Evolutionary conservation across 2,797 vertebrate species (phyloP), one percentile per base, ranked within the genome.

Genomic region (Urocyon cinereoargenteus): DNA sequence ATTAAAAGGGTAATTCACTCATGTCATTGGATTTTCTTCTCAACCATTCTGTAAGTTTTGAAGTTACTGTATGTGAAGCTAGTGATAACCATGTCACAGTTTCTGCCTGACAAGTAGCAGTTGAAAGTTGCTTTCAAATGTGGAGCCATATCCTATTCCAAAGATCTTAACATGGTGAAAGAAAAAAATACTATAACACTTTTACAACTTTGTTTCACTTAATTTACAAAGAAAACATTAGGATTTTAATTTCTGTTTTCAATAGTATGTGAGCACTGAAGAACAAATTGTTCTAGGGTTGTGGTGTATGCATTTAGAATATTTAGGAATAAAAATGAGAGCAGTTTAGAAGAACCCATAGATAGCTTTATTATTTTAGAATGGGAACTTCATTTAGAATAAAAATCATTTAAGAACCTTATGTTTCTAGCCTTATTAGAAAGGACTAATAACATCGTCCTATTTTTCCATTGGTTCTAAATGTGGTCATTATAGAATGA

Each of bases 181-280:
- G 75, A 28, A 64, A 70, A 93, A 86, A 90, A 68, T 28, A 55
- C 24, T 24, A 6, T 83, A 89, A 78, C 21, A 59, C 28, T 75
- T 88, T 66, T 75, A 93, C 36, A 95, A 26, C 14, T 90, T 4
- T 89, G 18, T 91, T 96, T 96, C 61, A 78, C 53, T 75, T 94
- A 81, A 59, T 93, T 92, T 96, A 55, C 19, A 55, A 13, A 90
- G 85, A 89, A 96, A 94, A 91, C 51, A 53, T 55, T 96, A 64
- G 26, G 57, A 91, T 94, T 57, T 90, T 87, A 18, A 18, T 85
- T n/a, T 86, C 26, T 89, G 2, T 90, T 89, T 96, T 73, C 94
- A 94, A 86, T 19, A 3, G 12, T 90, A n/a, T 62, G 12, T 90
- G 64, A 97, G 10, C 24, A 73, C 9, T 31, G 59, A 92, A 86